Base-by-base conservation (phyloP, 2,797 vertebrate species). In the Artibeus jamaicensis region DNA sequence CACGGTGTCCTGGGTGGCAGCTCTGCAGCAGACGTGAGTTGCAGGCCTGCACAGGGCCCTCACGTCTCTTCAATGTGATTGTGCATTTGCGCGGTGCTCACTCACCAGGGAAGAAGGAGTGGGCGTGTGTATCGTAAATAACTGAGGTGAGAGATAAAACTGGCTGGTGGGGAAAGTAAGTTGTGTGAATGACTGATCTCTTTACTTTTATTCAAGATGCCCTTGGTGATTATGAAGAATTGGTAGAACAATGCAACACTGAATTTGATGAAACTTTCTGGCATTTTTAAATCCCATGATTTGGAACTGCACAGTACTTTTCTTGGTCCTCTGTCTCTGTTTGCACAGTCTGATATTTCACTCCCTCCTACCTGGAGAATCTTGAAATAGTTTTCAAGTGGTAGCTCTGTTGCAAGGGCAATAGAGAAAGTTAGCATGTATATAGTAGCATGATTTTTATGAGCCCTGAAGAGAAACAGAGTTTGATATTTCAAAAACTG, bases 321-420 rank as follows among this genome's bases (percentile, higher is more conserved):
- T 81, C 24, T 50, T 10, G 15, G 29, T 39, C 19, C 10, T 48
- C 16, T 1, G 26, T 29, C 21, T 50, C 32, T 19, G 3, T 48
- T 48, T 42, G 44, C 16, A 44, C 7, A 67, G 14, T 29, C 59
- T 8, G 62, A 26, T 6, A 2, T 37, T 65, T 29, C 19, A 24
- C 34, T 73, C 21, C 89, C 91, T 96, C 91, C 87, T 82, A 76
- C 97, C 97, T 97, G 98, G 93, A 89, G 97, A 97, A 95, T 89
- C 97, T 92, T 70, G 95, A 90, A 96, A 93, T 94, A 96, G 97
- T 96, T 78, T 95, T 91, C 93, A 98, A 97, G 87, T 2, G 37
- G 14, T 94, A 92, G 95, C 97, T 97, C 97, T 97, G 97, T n/a
- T 77, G 81, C 92, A 97, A 98, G 94, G 91, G 93, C 39, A 5